A percentile compares a stretch with the other conserved stretches of the same genome.
Conservation (phyloP, 2,113 vertebrate species). For the Rhodinocichla rosea region DNA sequence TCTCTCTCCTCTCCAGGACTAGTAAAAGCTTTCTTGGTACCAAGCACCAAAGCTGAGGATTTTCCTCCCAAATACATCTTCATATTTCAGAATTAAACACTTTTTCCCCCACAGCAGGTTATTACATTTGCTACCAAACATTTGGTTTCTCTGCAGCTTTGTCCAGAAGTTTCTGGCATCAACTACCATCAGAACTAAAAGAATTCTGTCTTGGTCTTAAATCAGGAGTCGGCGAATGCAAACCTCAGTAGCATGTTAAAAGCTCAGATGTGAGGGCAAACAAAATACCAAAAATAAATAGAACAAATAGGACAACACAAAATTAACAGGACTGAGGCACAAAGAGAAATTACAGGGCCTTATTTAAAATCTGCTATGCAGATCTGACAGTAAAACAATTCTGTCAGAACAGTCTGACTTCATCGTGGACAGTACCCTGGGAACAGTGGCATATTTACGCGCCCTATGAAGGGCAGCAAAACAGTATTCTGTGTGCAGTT, state of each 20-base stretch:
- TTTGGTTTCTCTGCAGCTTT: neutral
- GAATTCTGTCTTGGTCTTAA: neutral
- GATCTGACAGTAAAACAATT: neutral
- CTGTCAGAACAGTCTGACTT: neutral
- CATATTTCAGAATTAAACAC: neutral
- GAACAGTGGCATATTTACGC: neutral
- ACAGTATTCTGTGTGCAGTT: neutral
- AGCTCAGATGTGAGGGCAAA: neutral
- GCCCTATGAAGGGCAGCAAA: neutral
- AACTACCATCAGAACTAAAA: neutral
- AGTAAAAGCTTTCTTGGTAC: neutral
- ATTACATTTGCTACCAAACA: neutral
- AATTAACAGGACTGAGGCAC: neutral
- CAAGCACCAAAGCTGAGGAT: neutral
- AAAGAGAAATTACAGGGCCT: neutral
- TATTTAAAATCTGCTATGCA: neutral
- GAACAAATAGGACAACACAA: neutral
- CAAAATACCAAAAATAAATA: neutral
- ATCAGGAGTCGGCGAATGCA: neutral
- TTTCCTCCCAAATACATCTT: neutral
- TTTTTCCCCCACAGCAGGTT: neutral
- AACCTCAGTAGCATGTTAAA: neutral
- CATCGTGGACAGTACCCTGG: neutral
- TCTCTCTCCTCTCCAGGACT: neutral
- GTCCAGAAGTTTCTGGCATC: neutral